Percentiles rank a stretch among this genome's conserved stretches.
Conservation (phyloP, 1,140 invertebrate genomes). For the Maconellicoccus hirsutus region DNA sequence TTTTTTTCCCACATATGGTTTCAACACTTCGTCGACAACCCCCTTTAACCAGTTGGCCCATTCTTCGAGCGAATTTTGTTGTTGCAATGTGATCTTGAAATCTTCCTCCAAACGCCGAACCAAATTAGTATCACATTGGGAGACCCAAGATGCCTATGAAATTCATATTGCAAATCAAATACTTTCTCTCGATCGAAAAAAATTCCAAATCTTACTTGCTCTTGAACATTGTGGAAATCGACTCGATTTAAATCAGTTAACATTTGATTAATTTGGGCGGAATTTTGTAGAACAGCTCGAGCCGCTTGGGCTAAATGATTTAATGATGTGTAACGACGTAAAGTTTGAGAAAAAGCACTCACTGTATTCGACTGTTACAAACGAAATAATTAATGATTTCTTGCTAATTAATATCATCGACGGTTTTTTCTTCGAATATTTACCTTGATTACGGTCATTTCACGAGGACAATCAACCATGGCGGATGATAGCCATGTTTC, state of each 20-base stretch:
- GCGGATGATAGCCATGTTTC: conserved; percentile 78
- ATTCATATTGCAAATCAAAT: neutral
- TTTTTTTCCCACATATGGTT: conserved; percentile 72
- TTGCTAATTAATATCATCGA: no score
- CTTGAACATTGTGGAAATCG: conserved; percentile 93
- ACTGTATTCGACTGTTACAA: conserved; percentile 53
- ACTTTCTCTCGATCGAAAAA: neutral
- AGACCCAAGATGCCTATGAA: conserved; percentile 82
- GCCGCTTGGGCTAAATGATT: conserved; percentile 96
- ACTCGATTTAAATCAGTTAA: conserved; percentile 90
- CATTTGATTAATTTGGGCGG: conserved; percentile 94
- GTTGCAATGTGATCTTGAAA: conserved; percentile 85
- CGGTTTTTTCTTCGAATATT: conserved; percentile 18
- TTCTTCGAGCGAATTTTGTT: conserved; percentile 86
- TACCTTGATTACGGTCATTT: conserved; percentile 73
- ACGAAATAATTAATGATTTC: neutral
- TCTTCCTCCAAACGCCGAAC: conserved; percentile 81
- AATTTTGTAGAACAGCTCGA: conserved; percentile 88
- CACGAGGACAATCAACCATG: conserved; percentile 71
- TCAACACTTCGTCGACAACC: conserved; percentile 76
- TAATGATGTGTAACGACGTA: conserved; percentile 92
- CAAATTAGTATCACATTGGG: conserved; percentile 78
- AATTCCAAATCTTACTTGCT: conserved; percentile 42
- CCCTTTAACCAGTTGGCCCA: conserved; percentile 95
- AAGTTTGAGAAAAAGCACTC: conserved; percentile 84